Percentiles rank a stretch among this genome's conserved stretches.
Evolutionary conservation across 2,888 invertebrate species (phyloP).

Genomic region (Dryadula phaetusa): DNA sequence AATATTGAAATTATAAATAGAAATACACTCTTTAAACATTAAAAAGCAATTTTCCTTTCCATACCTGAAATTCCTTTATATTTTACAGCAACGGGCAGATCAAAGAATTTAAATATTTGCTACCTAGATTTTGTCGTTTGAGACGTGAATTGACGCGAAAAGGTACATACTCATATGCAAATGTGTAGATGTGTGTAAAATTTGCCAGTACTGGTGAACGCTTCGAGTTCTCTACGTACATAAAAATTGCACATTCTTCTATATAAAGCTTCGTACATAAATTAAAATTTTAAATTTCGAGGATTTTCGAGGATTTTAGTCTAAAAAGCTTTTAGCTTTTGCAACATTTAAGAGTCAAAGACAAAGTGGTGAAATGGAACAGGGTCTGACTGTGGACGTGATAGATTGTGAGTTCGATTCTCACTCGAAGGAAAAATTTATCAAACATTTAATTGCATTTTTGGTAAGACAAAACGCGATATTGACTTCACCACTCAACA

Average conservation of each 20-base stretch:
- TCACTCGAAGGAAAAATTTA: too few species aligned
- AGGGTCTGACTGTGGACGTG: too few species aligned
- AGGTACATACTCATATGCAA: background rate
- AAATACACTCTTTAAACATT: background rate
- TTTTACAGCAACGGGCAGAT: conserved; percentile 4
- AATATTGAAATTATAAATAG: too few species aligned
- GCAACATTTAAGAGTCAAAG: background rate
- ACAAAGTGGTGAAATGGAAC: too few species aligned
- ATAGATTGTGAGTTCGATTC: background rate
- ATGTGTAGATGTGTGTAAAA: background rate
- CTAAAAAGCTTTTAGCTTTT: background rate
- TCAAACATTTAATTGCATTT: too few species aligned
- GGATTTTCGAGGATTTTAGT: background rate
- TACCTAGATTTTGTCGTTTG: conserved; percentile 17
- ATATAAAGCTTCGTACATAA: conserved; percentile 1
- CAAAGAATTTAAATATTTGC: conserved; percentile 24
- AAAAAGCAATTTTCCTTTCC: background rate
- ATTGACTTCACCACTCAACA: too few species aligned
- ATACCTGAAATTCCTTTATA: background rate
- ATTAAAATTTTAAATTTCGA: background rate
- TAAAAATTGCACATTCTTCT: conserved; percentile 7
- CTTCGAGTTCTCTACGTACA: conserved; percentile 2
- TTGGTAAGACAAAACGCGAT: too few species aligned
- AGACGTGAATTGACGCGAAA: conserved; percentile 10
- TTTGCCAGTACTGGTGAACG: background rate